Percentiles rank a stretch among this genome's conserved stretches.
These are phyloP conservation scores for Phymanthus crucifer DNA, from an alignment of 92 coral and sea anemone genomes.

Conservation along the genomic window DNA sequence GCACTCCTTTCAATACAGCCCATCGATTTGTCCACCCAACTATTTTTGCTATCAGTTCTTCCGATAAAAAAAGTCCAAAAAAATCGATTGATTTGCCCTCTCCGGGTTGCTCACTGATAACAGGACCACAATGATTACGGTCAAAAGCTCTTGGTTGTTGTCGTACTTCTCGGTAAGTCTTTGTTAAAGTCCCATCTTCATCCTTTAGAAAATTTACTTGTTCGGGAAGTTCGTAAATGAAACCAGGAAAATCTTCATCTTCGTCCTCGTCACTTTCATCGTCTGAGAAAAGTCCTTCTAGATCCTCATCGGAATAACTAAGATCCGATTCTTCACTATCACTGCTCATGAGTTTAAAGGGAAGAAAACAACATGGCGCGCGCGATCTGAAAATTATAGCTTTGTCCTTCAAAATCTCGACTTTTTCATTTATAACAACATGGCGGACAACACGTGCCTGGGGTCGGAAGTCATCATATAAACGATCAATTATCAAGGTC, in stretches of 20 bases:
- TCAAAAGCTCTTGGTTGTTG: background rate
- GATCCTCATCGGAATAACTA: slow-evolving; percentile 34
- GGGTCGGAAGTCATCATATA: no score
- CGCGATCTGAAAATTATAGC: no score
- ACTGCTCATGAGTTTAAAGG: no score
- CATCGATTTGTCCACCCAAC: slow-evolving; percentile 39
- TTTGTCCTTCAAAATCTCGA: background rate
- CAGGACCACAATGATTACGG: slow-evolving; percentile 19
- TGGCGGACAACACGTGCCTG: no score
- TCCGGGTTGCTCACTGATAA: slow-evolving; percentile 27
- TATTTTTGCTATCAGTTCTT: slow-evolving; percentile 25
- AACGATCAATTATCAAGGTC: no score
- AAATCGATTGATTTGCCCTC: slow-evolving; percentile 38
- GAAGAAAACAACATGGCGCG: no score
- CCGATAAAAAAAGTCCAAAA: slow-evolving; percentile 29
- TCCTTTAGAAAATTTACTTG: slow-evolving; percentile 31
- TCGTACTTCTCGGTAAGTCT: slow-evolving; percentile 23
- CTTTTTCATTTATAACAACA: background rate
- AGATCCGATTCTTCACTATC: no score
- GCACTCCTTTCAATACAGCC: background rate
- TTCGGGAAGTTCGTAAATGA: slow-evolving; percentile 6
- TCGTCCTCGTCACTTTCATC: slow-evolving; percentile 47
- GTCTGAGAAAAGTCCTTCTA: slow-evolving; percentile 41
- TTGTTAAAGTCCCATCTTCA: slow-evolving; percentile 18
- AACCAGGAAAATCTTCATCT: slow-evolving; percentile 49